Evolutionary conservation across 1,140 invertebrate genomes (phyloP).

Genomic region (Delia radicum): DNA sequence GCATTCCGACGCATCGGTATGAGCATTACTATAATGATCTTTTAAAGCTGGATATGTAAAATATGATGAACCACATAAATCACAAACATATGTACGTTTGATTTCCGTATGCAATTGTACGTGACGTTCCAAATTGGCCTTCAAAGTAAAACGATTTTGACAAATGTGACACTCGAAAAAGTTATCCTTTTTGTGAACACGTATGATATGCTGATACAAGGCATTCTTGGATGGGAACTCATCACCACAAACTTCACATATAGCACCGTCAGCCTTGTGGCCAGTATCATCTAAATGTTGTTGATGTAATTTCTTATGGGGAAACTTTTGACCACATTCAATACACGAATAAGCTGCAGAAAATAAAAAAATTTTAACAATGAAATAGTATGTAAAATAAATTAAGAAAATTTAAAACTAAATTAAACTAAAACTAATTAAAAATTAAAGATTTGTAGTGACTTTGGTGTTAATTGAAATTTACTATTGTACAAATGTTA

Average conservation of each 20-base stretch:
- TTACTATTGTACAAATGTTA: conserved; percentile 33
- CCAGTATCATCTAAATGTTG: conserved; percentile 52
- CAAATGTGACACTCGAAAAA: conserved; percentile 56
- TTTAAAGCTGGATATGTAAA: conserved; percentile 54
- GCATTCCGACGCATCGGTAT: conserved; percentile 49
- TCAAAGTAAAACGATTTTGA: conserved; percentile 53
- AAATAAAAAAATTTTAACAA: not conserved
- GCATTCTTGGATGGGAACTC: conserved; percentile 50
- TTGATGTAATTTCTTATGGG: conserved; percentile 49
- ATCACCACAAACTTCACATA: conserved; percentile 52
- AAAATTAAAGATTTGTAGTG: not conserved
- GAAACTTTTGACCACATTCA: conserved; percentile 50
- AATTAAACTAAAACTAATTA: not conserved
- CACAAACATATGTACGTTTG: conserved; percentile 53
- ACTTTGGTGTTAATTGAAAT: conserved; percentile 35
- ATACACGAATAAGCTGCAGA: conserved; percentile 45
- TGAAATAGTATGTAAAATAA: not conserved
- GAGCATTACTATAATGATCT: conserved; percentile 53
- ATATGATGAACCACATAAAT: conserved; percentile 54
- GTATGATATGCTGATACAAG: conserved; percentile 51
- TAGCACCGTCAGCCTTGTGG: conserved; percentile 52
- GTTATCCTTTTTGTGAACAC: conserved; percentile 51
- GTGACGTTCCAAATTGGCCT: conserved; percentile 53
- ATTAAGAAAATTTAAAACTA: not conserved
- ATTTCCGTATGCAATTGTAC: conserved; percentile 54